Base-by-base conservation (phyloP, 2,797 vertebrate species). In the Trachops cirrhosus region DNA sequence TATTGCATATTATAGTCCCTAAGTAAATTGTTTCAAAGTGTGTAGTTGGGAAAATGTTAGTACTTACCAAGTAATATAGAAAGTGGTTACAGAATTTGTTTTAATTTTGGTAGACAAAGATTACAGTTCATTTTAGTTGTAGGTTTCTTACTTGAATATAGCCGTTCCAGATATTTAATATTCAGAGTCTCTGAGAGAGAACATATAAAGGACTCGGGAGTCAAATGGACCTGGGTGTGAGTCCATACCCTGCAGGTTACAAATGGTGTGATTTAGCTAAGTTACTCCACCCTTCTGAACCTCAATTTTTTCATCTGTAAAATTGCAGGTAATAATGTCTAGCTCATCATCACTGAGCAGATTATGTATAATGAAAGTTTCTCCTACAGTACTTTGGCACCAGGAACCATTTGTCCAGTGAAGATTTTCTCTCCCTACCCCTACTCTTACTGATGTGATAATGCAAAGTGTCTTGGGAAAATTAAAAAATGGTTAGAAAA, bases 31-130 rank as follows among this genome's bases (percentile, higher is more conserved):
- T 41, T 94, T 95, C 11, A 41, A 70, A 32, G 5, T 54, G 7
- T 82, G 21, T 6, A 26, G 70, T 64, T 85, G 24, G n/a, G 59
- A 59, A 91, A 80, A 80, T 73, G 62, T 78, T 84, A 52, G 8
- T 85, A 26, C 6, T 89, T 59, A 59, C 11, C 78, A 80, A 59
- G 52, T 50, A 80, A 46, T 59, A 41, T 19, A 19, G 15, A 92
- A 83, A 67, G 26, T 90, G 14, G 11, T 92, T 77, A 64, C 44
- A 87, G 39, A 86, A 78, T 73, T 94, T 86, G 59, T 92, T 96
- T 92, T 73, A 79, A 64, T 96, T 83, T 87, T 86, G 34, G 8
- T 67, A 71, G 67, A 64, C 26, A 86, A 82, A 70, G 54, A 89
- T 77, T 71, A 50, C 3, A 77, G 2, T 80, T 10, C 32, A 83